Evolutionary conservation across 2,888 invertebrate species (phyloP).

Genomic region (Stictocephala bisonia): DNA sequence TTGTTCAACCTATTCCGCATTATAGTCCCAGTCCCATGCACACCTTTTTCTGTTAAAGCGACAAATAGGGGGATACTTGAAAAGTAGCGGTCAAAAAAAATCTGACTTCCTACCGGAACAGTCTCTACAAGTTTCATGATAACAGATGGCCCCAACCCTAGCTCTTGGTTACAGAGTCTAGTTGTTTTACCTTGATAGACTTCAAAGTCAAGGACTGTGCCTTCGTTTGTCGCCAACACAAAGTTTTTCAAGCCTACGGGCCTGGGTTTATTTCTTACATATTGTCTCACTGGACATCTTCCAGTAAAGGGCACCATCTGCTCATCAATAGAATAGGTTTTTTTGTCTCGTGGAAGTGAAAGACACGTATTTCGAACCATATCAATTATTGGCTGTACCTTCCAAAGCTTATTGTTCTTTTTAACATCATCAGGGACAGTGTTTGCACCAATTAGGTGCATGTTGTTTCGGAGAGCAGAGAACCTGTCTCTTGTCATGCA

Average conservation of each 20-base stretch:
- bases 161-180: background rate
- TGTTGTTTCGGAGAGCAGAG: background rate
- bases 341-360: background rate
- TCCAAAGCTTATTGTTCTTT: slow-evolving; percentile 36
- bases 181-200: slow-evolving; percentile 23
- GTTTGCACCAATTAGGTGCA: slow-evolving; percentile 8
- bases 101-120: background rate
- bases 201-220: slow-evolving; percentile 32
- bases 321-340: slow-evolving; percentile 38
- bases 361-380: background rate
- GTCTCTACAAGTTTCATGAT: slow-evolving; percentile 23
- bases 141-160: background rate
- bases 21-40: slow-evolving; percentile 34
- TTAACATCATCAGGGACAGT: background rate
- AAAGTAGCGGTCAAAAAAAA: slow-evolving; percentile 34
- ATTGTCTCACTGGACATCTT: background rate
- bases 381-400: slow-evolving; percentile 37
- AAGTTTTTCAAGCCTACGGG: slow-evolving; percentile 32
- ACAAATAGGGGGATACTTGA: background rate
- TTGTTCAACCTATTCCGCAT: background rate
- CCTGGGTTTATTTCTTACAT: slow-evolving; percentile 40
- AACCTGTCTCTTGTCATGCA: background rate
- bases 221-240: background rate
- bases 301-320: slow-evolving; percentile 42
- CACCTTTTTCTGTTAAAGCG: background rate